Percentiles rank a stretch among this genome's conserved stretches.
Evolutionary conservation across 2,113 vertebrate species (phyloP).

Genomic region (Salvelinus fontinalis): DNA sequence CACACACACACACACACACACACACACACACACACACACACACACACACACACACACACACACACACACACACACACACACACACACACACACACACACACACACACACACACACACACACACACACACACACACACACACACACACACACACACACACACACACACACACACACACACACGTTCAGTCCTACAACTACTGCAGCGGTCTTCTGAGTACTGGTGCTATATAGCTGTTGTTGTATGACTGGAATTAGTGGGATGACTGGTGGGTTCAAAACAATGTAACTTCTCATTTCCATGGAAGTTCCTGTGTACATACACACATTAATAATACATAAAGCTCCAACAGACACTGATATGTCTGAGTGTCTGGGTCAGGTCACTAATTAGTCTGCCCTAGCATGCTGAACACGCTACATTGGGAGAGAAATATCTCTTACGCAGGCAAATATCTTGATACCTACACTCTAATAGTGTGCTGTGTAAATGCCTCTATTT

Average conservation of each 20-base stretch:
- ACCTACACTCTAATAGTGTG: neutral
- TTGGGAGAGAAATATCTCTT: neutral
- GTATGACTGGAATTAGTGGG: constrained; percentile 19
- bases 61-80: no score
- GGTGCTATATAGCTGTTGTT: constrained; percentile 7
- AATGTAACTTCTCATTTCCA: constrained; percentile 21
- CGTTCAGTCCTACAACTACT: no score
- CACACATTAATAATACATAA: constrained; percentile 56
- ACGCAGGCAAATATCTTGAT: constrained; percentile 2
- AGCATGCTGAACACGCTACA: constrained; percentile 5
- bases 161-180: no score
- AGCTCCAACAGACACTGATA: constrained; percentile 17
- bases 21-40: no score
- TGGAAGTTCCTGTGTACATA: constrained; percentile 49
- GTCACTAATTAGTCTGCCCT: constrained; percentile 20
- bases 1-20: no score
- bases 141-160: no score
- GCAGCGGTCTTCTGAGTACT: no score
- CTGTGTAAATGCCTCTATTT: neutral
- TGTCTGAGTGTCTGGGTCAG: constrained; percentile 7
- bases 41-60: no score
- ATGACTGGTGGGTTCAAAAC: neutral
- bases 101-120: no score
- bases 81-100: no score
- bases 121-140: no score